Percentiles rank a stretch among this genome's conserved stretches.
Conservation (phyloP, 2,888 invertebrate species). For the Euphydryas editha region DNA sequence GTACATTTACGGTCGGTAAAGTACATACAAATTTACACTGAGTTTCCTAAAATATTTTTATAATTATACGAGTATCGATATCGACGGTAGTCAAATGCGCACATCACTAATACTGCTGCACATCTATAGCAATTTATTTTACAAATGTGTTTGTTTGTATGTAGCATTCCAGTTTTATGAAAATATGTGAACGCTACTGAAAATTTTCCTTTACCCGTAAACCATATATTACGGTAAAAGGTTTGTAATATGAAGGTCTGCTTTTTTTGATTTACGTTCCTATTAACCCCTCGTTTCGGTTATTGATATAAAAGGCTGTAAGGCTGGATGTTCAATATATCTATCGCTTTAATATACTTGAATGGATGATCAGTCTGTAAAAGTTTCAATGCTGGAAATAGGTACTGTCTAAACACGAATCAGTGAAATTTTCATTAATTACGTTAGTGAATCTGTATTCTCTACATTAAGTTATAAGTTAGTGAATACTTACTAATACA, state of each 20-base stretch:
- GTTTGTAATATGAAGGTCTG: conserved; percentile 47
- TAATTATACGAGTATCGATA: background rate
- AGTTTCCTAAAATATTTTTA: no score
- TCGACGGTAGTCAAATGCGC: conserved; percentile 22
- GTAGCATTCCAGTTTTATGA: conserved; percentile 37
- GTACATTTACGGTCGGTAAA: no score
- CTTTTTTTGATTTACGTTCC: conserved; percentile 4
- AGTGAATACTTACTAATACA: no score
- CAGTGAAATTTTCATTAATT: no score
- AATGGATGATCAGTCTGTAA: no score
- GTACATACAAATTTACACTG: no score
- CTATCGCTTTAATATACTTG: no score
- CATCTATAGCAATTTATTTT: conserved; percentile 57
- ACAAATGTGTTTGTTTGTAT: conserved; percentile 53
- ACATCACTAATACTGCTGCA: conserved; percentile 34
- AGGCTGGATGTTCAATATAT: no score
- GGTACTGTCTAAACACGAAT: no score
- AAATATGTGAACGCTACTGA: conserved; percentile 39
- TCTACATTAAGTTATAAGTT: no score
- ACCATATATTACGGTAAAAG: conserved; percentile 56
- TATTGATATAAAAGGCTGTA: background rate
- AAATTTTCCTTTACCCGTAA: conserved; percentile 48
- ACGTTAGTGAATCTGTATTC: no score
- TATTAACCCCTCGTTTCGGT: background rate
- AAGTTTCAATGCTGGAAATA: no score